phyloP scores from a whole-genome alignment of 2,797 vertebrate species.

The Podarcis siculus region DNA sequence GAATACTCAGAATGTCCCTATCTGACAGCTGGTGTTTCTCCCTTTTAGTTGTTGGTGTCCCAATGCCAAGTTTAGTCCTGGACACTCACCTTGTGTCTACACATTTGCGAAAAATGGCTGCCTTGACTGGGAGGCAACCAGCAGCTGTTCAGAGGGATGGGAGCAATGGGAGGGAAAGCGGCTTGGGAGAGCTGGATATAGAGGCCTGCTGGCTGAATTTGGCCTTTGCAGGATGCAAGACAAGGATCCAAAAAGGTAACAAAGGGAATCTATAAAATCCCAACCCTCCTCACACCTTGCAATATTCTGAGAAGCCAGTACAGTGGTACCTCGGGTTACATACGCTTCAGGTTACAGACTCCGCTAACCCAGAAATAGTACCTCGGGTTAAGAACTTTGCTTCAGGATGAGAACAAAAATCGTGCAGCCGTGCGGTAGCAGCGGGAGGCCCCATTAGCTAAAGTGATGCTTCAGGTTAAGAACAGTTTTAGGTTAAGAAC shows the following conservation, averaged over 20 bases:
- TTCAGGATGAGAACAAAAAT: too few relatives aligned
- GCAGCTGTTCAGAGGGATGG: neutral
- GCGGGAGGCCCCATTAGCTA: too few relatives aligned
- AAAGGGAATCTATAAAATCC: neutral
- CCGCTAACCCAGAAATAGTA: too few relatives aligned
- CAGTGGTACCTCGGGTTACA: too few relatives aligned
- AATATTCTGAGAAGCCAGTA: slow-evolving; percentile 3
- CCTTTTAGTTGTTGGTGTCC: neutral
- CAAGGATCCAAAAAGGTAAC: neutral
- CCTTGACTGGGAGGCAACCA: neutral
- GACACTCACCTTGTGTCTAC: neutral
- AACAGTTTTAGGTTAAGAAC: too few relatives aligned
- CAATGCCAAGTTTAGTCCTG: neutral
- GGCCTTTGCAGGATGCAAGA: neutral
- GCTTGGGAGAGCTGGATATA: neutral
- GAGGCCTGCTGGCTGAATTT: neutral
- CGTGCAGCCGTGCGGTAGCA: too few relatives aligned
- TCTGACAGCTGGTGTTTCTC: neutral
- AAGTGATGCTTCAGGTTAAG: too few relatives aligned
- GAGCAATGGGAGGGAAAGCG: too few relatives aligned
- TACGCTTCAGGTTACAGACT: too few relatives aligned
- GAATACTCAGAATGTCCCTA: neutral
- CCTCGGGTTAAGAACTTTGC: too few relatives aligned
- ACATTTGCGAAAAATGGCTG: neutral
- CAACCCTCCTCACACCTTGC: neutral